Evolutionary conservation across 1,140 invertebrate species (phyloP).

Genomic region (Choristoneura fumiferana): DNA sequence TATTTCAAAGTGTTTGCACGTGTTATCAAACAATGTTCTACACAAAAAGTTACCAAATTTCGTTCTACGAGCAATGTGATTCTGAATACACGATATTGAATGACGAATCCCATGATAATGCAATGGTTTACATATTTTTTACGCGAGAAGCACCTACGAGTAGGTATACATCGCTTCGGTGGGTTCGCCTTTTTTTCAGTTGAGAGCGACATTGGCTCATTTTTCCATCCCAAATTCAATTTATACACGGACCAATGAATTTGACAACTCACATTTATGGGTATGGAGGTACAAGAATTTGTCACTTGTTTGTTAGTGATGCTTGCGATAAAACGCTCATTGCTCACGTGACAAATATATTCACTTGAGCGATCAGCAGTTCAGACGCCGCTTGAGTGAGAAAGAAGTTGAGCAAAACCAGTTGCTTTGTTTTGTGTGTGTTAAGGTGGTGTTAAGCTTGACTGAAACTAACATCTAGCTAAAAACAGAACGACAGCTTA

Average conservation of each 20-base stretch:
- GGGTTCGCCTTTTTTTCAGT: conserved; percentile 8
- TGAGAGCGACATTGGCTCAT: conserved; percentile 11
- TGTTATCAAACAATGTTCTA: no score
- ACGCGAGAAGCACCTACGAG: neutral
- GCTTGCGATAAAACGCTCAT: no score
- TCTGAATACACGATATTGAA: conserved; percentile 5
- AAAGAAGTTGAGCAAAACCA: no score
- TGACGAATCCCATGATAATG: neutral
- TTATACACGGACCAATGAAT: conserved; percentile 6
- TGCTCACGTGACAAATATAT: no score
- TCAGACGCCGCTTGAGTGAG: no score
- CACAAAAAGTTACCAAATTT: neutral
- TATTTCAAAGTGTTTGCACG: no score
- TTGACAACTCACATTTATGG: conserved; percentile 1
- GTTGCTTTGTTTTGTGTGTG: no score
- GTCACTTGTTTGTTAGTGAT: neutral
- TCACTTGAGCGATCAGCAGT: no score
- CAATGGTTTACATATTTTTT: conserved; percentile 12
- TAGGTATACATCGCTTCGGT: neutral
- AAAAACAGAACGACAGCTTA: no score
- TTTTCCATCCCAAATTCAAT: conserved; percentile 9
- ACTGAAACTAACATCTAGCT: no score
- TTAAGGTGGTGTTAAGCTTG: no score
- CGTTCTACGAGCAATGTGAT: conserved; percentile 1
- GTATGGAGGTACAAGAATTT: neutral